Percentiles rank a stretch among this genome's conserved stretches.
Evolutionary conservation across 2,888 invertebrate species (phyloP).

Genomic region (Chorisops tibialis): DNA sequence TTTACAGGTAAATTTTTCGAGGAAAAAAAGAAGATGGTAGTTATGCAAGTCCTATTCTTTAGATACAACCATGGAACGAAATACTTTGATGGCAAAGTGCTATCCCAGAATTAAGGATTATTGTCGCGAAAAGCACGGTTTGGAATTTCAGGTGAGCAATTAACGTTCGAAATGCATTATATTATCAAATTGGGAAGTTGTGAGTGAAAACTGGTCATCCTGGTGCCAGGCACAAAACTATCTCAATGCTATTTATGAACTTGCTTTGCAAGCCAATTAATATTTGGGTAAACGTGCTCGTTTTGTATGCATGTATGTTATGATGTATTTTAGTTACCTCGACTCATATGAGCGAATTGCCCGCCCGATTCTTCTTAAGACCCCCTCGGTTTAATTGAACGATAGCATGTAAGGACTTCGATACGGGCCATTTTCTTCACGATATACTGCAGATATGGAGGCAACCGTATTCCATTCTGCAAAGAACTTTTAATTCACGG

Average conservation of each 20-base stretch:
- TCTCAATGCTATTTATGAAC: not conserved
- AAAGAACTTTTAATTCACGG: not conserved
- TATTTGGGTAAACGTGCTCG: not conserved
- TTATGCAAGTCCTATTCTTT: constrained; percentile 34
- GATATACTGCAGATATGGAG: too few species aligned
- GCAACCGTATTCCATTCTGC: not conserved
- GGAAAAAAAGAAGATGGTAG: not conserved
- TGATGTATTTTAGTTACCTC: too few species aligned
- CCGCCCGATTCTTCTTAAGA: not conserved
- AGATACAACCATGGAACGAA: constrained; percentile 97
- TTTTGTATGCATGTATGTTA: not conserved
- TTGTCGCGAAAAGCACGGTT: constrained; percentile 92
- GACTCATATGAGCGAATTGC: not conserved
- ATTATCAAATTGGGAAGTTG: not conserved
- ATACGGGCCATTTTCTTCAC: too few species aligned
- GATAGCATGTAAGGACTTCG: constrained; percentile 18
- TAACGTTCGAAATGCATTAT: not conserved
- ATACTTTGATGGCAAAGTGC: constrained; percentile 96
- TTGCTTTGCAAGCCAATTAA: not conserved
- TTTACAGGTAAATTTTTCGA: constrained; percentile 78
- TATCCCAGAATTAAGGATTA: constrained; percentile 96
- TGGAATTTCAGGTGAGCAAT: constrained; percentile 87
- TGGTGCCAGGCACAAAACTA: constrained; percentile 15
- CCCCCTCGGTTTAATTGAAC: constrained; percentile 9
- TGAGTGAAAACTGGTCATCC: not conserved